Base-by-base conservation (phyloP, 2,113 vertebrate species). In the Gallinago jamesoni region DNA sequence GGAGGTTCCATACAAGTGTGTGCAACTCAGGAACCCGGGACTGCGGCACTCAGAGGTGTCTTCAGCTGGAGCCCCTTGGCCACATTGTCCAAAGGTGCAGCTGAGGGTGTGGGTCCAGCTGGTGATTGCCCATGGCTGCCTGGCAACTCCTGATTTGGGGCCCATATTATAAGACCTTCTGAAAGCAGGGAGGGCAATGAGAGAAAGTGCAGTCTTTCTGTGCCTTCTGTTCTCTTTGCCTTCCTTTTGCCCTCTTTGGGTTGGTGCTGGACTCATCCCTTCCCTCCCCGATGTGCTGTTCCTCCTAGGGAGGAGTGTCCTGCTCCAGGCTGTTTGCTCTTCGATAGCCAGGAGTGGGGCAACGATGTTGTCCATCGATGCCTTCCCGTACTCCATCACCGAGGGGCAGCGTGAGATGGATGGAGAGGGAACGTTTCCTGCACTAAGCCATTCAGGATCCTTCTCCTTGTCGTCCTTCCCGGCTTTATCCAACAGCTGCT, bases 21-120 rank as follows among this genome's bases (percentile, higher is more conserved):
- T 47, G 63, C 19, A 41, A 6, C 28, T 25, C 43, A 33, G 66
- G 39, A 56, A 24, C 35, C 30, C 0, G 0, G 12, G 35, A 50
- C 43, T 16, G 0, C 0, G 1, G 8, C n/a, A 3, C 31, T 21
- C 60, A 3, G n/a, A 33, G 50, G 12, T 35, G n/a, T 12, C 82
- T 60, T 23, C 2, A 60, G 22, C 39, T 60, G 47, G 24, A 14
- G 64, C 17, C 43, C 31, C 37, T 47, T 16, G 13, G 59, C 7
- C 0, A 3, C n/a, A 17, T 12, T 2, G 1, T 7, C 45, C 50
- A 10, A 14, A 37, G n/a, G 12, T 3, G 67, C 28, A 68, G 59
- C 13, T 69, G 69, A 35, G 35, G 35, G 9, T 53, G 50, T 2
- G 5, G 41, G 17, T 6, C 50, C 30, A 41, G 19, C 14, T 31